These are phyloP conservation scores for Nomada lathburiana DNA, from an alignment of 2,888 invertebrate genomes.

Conservation along the genomic window DNA sequence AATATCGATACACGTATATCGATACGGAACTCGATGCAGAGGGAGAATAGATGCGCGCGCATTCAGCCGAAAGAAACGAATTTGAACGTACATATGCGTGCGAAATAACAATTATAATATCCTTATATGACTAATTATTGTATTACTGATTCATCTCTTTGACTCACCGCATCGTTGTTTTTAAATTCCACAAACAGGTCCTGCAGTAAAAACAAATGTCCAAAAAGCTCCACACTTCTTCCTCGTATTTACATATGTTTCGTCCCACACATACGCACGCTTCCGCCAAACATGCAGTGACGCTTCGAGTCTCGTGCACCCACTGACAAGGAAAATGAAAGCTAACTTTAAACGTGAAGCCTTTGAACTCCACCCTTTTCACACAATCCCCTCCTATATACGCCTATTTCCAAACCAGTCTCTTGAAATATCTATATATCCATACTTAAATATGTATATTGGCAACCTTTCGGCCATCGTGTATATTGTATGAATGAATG, in stretches of 20 bases:
- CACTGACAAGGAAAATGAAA: background rate
- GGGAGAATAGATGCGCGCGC: background rate
- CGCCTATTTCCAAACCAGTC: background rate
- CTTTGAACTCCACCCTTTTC: background rate
- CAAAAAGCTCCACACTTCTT: background rate
- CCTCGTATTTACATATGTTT: too few species aligned
- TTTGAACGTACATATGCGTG: background rate
- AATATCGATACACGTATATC: background rate
- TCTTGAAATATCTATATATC: background rate
- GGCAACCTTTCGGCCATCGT: too few species aligned
- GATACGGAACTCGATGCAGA: background rate
- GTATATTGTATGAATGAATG: background rate
- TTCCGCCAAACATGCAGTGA: background rate
- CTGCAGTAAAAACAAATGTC: background rate
- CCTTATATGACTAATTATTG: background rate
- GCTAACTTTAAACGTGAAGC: background rate
- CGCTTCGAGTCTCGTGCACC: background rate
- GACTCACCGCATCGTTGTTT: constrained; percentile 31
- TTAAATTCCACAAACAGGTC: constrained; percentile 1
- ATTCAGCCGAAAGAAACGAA: background rate
- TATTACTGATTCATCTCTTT: background rate
- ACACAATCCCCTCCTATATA: background rate
- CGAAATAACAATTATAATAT: background rate
- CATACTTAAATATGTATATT: too few species aligned
- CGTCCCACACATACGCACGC: background rate